phyloP scores from a whole-genome alignment of 2,888 invertebrate genomes.

The Odiellus spinosus region DNA sequence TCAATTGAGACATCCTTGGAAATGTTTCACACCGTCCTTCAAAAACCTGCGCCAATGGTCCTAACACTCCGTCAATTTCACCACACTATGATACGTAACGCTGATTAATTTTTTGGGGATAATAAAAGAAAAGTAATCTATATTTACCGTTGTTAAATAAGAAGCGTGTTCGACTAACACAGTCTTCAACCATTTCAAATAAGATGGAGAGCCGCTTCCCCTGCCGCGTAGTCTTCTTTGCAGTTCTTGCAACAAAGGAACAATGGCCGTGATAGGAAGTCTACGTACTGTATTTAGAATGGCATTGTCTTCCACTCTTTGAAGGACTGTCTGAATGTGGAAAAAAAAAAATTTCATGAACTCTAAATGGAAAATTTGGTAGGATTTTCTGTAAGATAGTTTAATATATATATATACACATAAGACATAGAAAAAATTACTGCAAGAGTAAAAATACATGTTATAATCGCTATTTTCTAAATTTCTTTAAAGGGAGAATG shows the following conservation, averaged over 20 bases:
- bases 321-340: conserved; percentile 50
- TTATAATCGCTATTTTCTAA: too few species aligned
- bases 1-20: conserved; percentile 39
- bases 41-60: conserved; percentile 41
- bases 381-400: too few species aligned
- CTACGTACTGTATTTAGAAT: conserved; percentile 56
- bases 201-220: not conserved
- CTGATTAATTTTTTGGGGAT: not conserved
- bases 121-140: not conserved
- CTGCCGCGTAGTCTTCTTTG: conserved; percentile 20
- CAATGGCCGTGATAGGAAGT: conserved; percentile 57
- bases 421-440: too few species aligned
- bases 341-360: too few species aligned
- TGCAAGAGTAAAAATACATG: too few species aligned
- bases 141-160: conserved; percentile 39
- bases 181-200: conserved; percentile 40
- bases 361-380: too few species aligned
- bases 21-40: conserved; percentile 39
- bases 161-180: conserved; percentile 43
- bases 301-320: conserved; percentile 44
- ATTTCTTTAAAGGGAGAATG: too few species aligned
- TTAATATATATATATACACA: too few species aligned
- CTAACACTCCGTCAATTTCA: conserved; percentile 39
- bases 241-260: conserved; percentile 54
- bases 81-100: conserved; percentile 33